These are phyloP conservation scores for Xylocopa sonorina DNA, from an alignment of 1,140 invertebrate genomes.

Conservation along the genomic window DNA sequence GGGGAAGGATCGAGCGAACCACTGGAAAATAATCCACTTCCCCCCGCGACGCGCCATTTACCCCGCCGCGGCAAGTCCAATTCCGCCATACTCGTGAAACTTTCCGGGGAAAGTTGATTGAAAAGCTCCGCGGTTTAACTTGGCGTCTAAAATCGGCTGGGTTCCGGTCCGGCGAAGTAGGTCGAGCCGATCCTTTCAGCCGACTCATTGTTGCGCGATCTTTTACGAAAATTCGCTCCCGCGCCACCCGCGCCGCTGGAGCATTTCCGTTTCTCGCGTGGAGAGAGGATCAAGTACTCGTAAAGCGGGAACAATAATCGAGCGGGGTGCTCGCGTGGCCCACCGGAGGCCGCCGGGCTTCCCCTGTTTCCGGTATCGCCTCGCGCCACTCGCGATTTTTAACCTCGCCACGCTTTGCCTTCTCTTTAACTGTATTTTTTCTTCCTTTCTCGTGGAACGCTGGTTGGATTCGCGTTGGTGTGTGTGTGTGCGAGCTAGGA, in stretches of 20 bases:
- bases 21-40: constrained; percentile 17
- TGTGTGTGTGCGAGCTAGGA: neutral
- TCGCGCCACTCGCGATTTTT: constrained; percentile 1
- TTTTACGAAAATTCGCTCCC: constrained; percentile 40
- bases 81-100: constrained; percentile 13
- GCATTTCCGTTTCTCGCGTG: constrained; percentile 1
- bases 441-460: neutral
- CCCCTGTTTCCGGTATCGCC: neutral
- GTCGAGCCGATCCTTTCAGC: constrained; percentile 38
- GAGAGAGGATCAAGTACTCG: constrained; percentile 11
- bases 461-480: too few relatives aligned
- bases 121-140: constrained; percentile 40
- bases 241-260: too few relatives aligned
- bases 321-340: neutral
- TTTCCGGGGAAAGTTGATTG: constrained; percentile 39
- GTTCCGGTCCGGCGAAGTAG: constrained; percentile 20
- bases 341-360: neutral
- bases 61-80: too few relatives aligned
- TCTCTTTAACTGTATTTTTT: neutral
- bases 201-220: constrained; percentile 35
- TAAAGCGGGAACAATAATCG: constrained; percentile 41
- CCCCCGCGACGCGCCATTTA: neutral
- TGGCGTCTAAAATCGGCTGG: constrained; percentile 23
- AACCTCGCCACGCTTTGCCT: neutral
- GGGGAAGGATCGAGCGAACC: neutral